A percentile compares a stretch with the other conserved stretches of the same genome.
Conservation (phyloP, 2,888 invertebrate genomes). For the Alentia gelatinosa region DNA sequence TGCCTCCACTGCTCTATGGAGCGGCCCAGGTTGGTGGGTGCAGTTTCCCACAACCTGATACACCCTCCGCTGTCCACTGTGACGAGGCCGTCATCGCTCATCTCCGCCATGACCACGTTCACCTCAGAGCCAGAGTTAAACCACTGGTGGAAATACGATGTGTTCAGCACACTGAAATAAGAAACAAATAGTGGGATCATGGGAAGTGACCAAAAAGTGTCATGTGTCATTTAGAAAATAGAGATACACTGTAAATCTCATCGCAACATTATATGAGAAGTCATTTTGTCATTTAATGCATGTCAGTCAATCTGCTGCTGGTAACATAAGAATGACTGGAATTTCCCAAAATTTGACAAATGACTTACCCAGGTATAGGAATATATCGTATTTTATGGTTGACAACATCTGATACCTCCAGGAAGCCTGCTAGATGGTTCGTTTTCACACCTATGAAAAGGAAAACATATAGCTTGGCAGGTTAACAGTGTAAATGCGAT, state of each 20-base stretch:
- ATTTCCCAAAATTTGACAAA: too few species aligned
- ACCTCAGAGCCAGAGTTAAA: constrained; percentile 80
- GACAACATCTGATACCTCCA: constrained; percentile 83
- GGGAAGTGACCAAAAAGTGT: too few species aligned
- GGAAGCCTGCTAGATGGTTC: constrained; percentile 78
- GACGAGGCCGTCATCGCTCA: constrained; percentile 82
- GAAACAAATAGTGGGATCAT: too few species aligned
- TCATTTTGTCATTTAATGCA: too few species aligned
- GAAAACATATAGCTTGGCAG: not conserved
- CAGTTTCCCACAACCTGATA: constrained; percentile 83
- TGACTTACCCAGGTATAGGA: constrained; percentile 82
- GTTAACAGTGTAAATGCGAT: too few species aligned
- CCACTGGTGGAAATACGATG: constrained; percentile 82
- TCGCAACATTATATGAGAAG: not conserved
- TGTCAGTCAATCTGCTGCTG: too few species aligned
- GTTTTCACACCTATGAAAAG: constrained; percentile 61
- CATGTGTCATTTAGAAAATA: too few species aligned
- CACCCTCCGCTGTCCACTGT: constrained; percentile 84
- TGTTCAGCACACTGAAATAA: constrained; percentile 62
- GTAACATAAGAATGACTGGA: too few species aligned
- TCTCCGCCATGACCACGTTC: constrained; percentile 81
- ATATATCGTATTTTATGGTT: constrained; percentile 82
- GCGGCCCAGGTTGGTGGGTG: constrained; percentile 80
- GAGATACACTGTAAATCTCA: too few species aligned
- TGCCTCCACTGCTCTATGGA: constrained; percentile 82